phyloP scores from a whole-genome alignment of 2,797 vertebrate genomes.

The Muraenolepis orangiensis region DNA sequence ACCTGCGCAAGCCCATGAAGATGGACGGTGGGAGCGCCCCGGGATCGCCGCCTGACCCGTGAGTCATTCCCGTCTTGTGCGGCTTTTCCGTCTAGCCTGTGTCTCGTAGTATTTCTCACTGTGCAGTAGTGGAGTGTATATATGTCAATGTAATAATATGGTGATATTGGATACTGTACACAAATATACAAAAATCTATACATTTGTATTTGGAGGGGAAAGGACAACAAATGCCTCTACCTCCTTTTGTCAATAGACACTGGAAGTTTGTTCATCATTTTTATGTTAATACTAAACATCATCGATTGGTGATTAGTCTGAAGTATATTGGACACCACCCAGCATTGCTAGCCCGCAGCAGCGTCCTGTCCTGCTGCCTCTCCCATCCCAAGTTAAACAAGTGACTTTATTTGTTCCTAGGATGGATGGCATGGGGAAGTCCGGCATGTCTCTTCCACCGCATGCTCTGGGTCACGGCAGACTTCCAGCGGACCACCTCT shows the following conservation, averaged over 20 bases:
- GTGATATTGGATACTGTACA: neutral
- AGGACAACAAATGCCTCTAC: neutral
- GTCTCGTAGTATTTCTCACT: no score
- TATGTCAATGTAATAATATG: neutral
- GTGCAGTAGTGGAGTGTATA: neutral
- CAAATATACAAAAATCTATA: neutral
- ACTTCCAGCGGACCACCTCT: slow-evolving; percentile 79
- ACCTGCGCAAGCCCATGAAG: slow-evolving; percentile 86
- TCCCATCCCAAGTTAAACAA: neutral
- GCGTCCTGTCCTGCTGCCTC: no score
- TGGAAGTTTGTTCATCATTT: no score
- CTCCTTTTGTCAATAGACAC: neutral
- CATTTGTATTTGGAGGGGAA: neutral
- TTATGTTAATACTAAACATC: neutral
- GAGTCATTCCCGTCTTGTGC: slow-evolving; percentile 44
- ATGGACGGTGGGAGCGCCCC: slow-evolving; percentile 88
- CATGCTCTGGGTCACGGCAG: slow-evolving; percentile 79
- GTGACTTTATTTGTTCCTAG: slow-evolving; percentile 56
- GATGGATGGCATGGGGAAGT: slow-evolving; percentile 81
- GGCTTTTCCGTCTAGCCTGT: neutral
- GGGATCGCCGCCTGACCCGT: slow-evolving; percentile 94
- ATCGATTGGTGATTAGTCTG: neutral
- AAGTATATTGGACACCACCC: no score
- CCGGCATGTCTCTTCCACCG: slow-evolving; percentile 80
- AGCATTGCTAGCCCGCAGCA: neutral